phyloP scores from a whole-genome alignment of 2,797 vertebrate species.

The Lophius americanus region DNA sequence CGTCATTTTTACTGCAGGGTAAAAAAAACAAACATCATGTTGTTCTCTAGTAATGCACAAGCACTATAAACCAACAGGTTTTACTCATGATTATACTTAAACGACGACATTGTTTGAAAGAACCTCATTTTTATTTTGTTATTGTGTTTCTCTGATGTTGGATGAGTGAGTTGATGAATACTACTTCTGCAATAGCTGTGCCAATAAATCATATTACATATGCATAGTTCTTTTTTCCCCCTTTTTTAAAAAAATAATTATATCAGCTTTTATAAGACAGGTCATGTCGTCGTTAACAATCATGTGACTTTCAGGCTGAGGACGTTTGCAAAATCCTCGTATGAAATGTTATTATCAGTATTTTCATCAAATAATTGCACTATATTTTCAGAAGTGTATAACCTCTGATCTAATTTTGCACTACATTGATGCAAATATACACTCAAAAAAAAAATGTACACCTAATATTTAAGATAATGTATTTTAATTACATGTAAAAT shows the following conservation, averaged over 20 bases:
- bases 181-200: conserved; percentile 54
- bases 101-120: conserved; percentile 37
- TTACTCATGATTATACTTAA: conserved; percentile 14
- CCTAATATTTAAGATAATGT: too few relatives aligned
- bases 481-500: too few relatives aligned
- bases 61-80: conserved; percentile 42
- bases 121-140: conserved; percentile 68
- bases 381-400: neutral
- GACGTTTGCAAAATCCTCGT: neutral
- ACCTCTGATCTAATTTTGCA: too few relatives aligned
- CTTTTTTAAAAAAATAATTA: neutral
- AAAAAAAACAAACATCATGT: conserved; percentile 9
- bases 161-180: conserved; percentile 55
- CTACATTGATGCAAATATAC: too few relatives aligned
- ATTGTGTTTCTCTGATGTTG: conserved; percentile 53
- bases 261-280: neutral
- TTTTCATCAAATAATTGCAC: neutral
- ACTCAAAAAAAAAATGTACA: too few relatives aligned
- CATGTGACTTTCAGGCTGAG: neutral
- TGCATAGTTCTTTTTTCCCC: neutral
- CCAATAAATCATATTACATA: conserved; percentile 66
- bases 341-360: neutral
- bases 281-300: neutral
- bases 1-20: conserved; percentile 50
- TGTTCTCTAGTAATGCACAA: conserved; percentile 30